Evolutionary conservation across 2,797 vertebrate genomes (phyloP).

Genomic region (Aselliscus stoliczkanus): DNA sequence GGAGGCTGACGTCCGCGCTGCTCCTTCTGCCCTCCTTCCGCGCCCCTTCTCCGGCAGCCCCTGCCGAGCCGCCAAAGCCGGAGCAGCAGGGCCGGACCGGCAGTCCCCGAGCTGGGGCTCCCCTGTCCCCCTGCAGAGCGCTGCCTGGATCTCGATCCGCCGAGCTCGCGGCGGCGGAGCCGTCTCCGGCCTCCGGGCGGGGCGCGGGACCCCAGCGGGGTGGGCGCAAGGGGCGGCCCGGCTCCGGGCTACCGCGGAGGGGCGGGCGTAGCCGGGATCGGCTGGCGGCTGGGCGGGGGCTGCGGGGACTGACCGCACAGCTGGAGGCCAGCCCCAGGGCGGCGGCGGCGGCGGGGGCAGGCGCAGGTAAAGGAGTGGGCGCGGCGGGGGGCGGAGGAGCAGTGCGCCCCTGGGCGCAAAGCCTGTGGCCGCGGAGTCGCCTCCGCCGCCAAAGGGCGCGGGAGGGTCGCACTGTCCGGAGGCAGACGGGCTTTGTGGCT

Average conservation of each 20-base stretch:
- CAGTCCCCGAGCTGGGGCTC: not conserved
- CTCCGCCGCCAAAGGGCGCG: not conserved
- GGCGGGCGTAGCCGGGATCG: not conserved
- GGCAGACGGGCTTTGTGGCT: not conserved
- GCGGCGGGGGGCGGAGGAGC: not conserved
- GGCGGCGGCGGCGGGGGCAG: not conserved
- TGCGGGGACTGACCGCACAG: not conserved
- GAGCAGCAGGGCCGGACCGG: not conserved
- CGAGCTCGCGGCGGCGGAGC: not conserved
- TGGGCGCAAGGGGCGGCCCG: conserved; percentile 33
- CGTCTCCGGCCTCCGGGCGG: not conserved
- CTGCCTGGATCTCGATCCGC: not conserved
- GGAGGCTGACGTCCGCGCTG: not conserved
- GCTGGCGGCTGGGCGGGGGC: not conserved
- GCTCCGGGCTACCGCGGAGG: not conserved
- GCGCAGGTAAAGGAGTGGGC: conserved; percentile 60
- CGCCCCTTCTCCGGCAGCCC: conserved; percentile 25
- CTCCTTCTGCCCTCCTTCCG: not conserved
- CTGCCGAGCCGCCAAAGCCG: not conserved
- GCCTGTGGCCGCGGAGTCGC: not conserved
- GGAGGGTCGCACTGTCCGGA: not conserved
- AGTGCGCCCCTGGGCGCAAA: not conserved
- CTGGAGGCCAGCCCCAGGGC: not conserved
- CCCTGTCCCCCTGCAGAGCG: not conserved
- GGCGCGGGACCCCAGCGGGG: conserved; percentile 4